Evolutionary conservation across 2,113 vertebrate species (phyloP), one percentile per base, ranked within the genome.

Genomic region (Sinocyclocheilus anophthalmus): DNA sequence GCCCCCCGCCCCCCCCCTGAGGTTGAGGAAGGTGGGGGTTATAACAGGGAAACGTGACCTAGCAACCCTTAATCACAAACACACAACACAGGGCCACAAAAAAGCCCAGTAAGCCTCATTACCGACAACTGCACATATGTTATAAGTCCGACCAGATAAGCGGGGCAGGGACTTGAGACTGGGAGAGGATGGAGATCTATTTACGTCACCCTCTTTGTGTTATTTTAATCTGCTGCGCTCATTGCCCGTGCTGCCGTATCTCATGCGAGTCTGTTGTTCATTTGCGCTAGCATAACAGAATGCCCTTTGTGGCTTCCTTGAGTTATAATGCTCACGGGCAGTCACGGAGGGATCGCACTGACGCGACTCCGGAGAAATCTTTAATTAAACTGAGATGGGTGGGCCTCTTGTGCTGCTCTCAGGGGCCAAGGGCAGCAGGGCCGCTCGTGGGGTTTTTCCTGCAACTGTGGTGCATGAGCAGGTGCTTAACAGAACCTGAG

Each of bases 301-400:
- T 90, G 89, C 87, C 89, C 89, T 90, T 90, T 88, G n/a, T n/a
- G n/a, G n/a, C n/a, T n/a, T n/a, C n/a, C 87, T 88, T 90, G 89
- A 90, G 85, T 87, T 90, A 88, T 90, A 85, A 45, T 83, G 72
- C 87, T 80, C 75, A 61, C 75, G 53, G n/a, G n/a, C n/a, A n/a
- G n/a, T n/a, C n/a, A n/a, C n/a, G n/a, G n/a, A n/a, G n/a, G n/a
- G n/a, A n/a, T n/a, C n/a, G n/a, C n/a, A n/a, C n/a, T n/a, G n/a
- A n/a, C 85, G 59, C 33, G 8, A 22, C 78, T 88, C 77, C 33
- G 85, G 63, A 67, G 84, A 87, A 80, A 69, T 86, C 76, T 89
- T 87, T 87, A 84, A 89, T 89, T 87, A 89, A 87, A 83, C 76
- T 22, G n/a, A 81, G 75, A 50, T 67, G 83, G 88, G 83, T 87